A percentile compares a stretch with the other conserved stretches of the same genome.
Conservation (phyloP, 2,888 invertebrate species). For the Drosophila parthenogenetica region DNA sequence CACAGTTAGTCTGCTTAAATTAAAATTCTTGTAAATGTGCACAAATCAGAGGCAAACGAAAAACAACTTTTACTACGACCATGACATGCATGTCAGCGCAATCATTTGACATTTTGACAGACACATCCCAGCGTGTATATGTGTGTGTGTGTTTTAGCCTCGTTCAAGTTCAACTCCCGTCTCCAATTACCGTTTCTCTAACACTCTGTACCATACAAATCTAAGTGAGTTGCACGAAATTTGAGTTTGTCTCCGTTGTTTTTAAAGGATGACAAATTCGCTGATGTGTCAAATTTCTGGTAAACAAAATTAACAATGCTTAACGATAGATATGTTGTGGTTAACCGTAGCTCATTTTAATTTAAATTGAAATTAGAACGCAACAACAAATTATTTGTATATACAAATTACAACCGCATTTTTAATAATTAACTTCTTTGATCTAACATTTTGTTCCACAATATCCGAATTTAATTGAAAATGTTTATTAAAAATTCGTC, state of each 20-base stretch:
- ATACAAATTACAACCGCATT: constrained; percentile 8
- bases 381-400: too few relatives aligned
- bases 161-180: constrained; percentile 51
- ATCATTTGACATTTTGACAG: constrained; percentile 80
- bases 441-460: not conserved
- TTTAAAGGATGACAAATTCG: constrained; percentile 25
- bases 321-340: constrained; percentile 18
- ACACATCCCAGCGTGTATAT: constrained; percentile 24
- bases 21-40: constrained; percentile 28
- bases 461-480: not conserved
- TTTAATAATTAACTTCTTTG: constrained; percentile 11
- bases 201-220: constrained; percentile 6
- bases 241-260: constrained; percentile 18
- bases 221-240: constrained; percentile 14
- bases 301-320: constrained; percentile 20
- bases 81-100: constrained; percentile 66
- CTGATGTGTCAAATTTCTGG: constrained; percentile 30
- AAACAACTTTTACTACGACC: constrained; percentile 38
- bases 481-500: constrained; percentile 6
- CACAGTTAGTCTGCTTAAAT: constrained; percentile 1
- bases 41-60: constrained; percentile 41
- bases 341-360: not conserved
- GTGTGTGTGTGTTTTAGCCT: constrained; percentile 27
- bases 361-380: not conserved
- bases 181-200: constrained; percentile 55